These are phyloP conservation scores for Scrobipalpa costella DNA, from an alignment of 2,888 invertebrate species.

Conservation along the genomic window DNA sequence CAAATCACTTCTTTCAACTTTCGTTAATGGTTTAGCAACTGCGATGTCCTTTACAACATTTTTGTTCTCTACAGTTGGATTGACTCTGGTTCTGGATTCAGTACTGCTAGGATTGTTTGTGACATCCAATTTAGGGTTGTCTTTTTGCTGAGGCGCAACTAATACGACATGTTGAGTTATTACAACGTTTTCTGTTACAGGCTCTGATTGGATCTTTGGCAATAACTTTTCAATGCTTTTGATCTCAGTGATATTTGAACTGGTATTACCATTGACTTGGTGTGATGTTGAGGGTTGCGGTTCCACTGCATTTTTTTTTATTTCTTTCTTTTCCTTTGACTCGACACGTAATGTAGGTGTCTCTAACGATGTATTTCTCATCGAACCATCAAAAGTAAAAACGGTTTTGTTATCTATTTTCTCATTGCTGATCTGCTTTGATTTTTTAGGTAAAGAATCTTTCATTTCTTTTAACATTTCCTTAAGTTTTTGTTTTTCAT, in stretches of 20 bases:
- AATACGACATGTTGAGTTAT: conserved; percentile 45
- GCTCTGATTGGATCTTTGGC: conserved; percentile 9
- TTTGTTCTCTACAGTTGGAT: conserved; percentile 13
- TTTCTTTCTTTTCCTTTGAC: conserved; percentile 36
- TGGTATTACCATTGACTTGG: background rate
- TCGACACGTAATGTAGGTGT: conserved; percentile 66
- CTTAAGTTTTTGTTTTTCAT: conserved; percentile 83
- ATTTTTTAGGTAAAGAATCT: conserved; percentile 84
- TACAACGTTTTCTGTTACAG: conserved; percentile 40
- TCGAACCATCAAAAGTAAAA: conserved; percentile 21
- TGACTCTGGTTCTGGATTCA: background rate
- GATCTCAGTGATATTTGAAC: conserved; percentile 3
- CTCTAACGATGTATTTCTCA: conserved; percentile 43
- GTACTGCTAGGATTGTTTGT: background rate
- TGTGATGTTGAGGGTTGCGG: conserved; percentile 27
- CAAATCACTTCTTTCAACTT: conserved; percentile 26
- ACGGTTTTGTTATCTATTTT: conserved; percentile 31
- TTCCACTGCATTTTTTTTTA: background rate
- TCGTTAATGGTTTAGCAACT: background rate
- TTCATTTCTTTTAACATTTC: conserved; percentile 90
- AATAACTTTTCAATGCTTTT: conserved; percentile 6
- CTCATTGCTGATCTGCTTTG: conserved; percentile 56
- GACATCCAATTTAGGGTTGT: conserved; percentile 12
- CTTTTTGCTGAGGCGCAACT: conserved; percentile 40
- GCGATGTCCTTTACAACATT: background rate